These are phyloP conservation scores for Sipunculus nudus DNA, from an alignment of 2,888 invertebrate genomes.

Conservation along the genomic window DNA sequence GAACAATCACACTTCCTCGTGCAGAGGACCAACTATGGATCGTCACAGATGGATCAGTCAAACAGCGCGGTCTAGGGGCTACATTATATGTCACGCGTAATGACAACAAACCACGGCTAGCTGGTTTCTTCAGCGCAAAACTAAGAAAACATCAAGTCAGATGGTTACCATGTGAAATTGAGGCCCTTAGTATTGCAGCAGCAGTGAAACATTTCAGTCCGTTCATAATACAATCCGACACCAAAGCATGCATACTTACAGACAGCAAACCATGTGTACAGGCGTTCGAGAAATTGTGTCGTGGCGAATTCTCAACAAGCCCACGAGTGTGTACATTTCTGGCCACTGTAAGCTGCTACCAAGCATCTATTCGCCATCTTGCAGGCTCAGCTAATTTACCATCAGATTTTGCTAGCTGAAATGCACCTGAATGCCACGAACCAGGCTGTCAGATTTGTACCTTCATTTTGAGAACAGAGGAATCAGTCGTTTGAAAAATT, in stretches of 20 bases:
- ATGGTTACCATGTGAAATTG: slow-evolving; percentile 43
- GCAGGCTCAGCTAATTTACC: slow-evolving; percentile 11
- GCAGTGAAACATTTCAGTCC: slow-evolving; percentile 43
- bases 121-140: slow-evolving; percentile 42
- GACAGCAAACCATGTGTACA: slow-evolving; percentile 36
- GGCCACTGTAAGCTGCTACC: slow-evolving; percentile 27
- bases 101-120: slow-evolving; percentile 17
- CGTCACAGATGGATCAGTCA: slow-evolving; percentile 15
- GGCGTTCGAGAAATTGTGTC: slow-evolving; percentile 24
- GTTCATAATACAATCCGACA: slow-evolving; percentile 38
- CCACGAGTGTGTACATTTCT: slow-evolving; percentile 28
- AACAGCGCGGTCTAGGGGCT: neutral
- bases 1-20: neutral
- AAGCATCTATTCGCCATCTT: slow-evolving; percentile 8
- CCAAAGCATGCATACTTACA: slow-evolving; percentile 29
- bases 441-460: slow-evolving; percentile 6
- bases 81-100: slow-evolving; percentile 3
- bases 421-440: slow-evolving; percentile 9
- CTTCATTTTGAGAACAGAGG: slow-evolving; percentile 1
- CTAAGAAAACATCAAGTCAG: slow-evolving; percentile 32
- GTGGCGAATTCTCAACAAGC: slow-evolving; percentile 37
- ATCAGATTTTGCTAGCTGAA: slow-evolving; percentile 13
- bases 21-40: slow-evolving; percentile 6
- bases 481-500: neutral
- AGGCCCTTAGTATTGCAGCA: slow-evolving; percentile 38